Evolutionary conservation across 1,140 invertebrate genomes (phyloP).

Genomic region (Asobara japonica): DNA sequence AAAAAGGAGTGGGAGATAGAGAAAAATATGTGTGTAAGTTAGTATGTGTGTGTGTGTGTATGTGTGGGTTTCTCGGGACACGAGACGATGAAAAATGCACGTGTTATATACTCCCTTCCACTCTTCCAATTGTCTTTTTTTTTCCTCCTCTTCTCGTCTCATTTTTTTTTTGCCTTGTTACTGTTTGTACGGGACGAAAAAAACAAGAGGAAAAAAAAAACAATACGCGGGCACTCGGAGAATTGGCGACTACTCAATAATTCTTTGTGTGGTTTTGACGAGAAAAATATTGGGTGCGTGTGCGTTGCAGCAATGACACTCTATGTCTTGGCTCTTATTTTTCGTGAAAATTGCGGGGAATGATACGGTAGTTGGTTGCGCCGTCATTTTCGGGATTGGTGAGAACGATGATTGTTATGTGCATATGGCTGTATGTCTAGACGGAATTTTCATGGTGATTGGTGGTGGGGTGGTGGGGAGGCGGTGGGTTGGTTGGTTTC

Average conservation of each 20-base stretch:
- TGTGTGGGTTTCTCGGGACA: constrained; percentile 36
- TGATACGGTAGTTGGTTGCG: not conserved
- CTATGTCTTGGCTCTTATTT: not conserved
- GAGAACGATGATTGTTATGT: not conserved
- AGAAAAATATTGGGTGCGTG: constrained; percentile 10
- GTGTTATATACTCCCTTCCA: constrained; percentile 39
- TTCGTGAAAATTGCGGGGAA: not conserved
- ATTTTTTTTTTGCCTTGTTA: not conserved
- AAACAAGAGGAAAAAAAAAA: not conserved
- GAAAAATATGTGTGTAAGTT: no score
- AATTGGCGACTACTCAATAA: constrained; percentile 32
- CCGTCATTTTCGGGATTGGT: not conserved
- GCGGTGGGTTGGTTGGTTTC: not conserved
- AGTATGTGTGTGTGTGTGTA: no score
- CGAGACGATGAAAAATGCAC: constrained; percentile 52
- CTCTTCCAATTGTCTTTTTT: not conserved
- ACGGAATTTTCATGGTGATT: not conserved
- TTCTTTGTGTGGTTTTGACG: constrained; percentile 33
- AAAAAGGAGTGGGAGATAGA: not conserved
- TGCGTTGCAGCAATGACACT: not conserved
- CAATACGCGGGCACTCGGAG: not conserved
- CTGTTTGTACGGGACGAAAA: constrained; percentile 5
- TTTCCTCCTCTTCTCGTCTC: not conserved
- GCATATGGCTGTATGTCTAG: not conserved
- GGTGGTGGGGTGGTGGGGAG: not conserved